Evolutionary conservation across 2,888 invertebrate genomes (phyloP).

Genomic region (Caradrina clavipalpis): DNA sequence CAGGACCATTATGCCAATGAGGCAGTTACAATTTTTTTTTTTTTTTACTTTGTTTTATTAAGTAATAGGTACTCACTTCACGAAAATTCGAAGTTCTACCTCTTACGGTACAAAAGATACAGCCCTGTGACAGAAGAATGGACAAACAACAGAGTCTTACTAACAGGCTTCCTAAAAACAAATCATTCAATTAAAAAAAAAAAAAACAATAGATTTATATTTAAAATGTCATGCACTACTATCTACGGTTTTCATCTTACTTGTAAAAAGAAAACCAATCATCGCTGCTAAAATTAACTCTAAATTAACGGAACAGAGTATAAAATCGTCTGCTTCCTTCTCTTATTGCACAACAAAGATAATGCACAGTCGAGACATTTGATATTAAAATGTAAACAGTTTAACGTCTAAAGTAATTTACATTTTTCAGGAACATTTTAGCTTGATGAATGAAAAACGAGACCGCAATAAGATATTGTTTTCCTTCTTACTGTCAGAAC

Average conservation of each 20-base stretch:
- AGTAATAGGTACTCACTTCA: too few relatives aligned
- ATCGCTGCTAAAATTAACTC: not conserved
- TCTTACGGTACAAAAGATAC: too few relatives aligned
- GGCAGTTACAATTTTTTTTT: too few relatives aligned
- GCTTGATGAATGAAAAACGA: slow-evolving; percentile 37
- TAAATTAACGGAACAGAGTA: not conserved
- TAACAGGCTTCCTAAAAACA: too few relatives aligned
- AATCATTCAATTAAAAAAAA: not conserved
- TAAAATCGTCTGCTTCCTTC: slow-evolving; percentile 2
- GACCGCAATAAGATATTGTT: not conserved
- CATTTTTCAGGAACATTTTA: slow-evolving; percentile 38
- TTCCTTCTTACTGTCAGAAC: not conserved
- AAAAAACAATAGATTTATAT: not conserved
- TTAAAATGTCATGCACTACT: not conserved
- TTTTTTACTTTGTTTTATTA: too few relatives aligned
- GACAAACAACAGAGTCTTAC: too few relatives aligned
- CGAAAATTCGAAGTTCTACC: too few relatives aligned
- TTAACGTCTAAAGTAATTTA: slow-evolving; percentile 34
- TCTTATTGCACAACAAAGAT: slow-evolving; percentile 19
- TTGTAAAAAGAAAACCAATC: not conserved
- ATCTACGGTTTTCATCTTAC: slow-evolving; percentile 3
- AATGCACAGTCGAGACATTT: slow-evolving; percentile 49
- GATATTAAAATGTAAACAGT: slow-evolving; percentile 61
- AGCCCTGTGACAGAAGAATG: too few relatives aligned
- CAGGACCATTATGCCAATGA: too few relatives aligned